phyloP scores from a whole-genome alignment of 1,140 invertebrate species.

The Heliconius nattereri region DNA sequence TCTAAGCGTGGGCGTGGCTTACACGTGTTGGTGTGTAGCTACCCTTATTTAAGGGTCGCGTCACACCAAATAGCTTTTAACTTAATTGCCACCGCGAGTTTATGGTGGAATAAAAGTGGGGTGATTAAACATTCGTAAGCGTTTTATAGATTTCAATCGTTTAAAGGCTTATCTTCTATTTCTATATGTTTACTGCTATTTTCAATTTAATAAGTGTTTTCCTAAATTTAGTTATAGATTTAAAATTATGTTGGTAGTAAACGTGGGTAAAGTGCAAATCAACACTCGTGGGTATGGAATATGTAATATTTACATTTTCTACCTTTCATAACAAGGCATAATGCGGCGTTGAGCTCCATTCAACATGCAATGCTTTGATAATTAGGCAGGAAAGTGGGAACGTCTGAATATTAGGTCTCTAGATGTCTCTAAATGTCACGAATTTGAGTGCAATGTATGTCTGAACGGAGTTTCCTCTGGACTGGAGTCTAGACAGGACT shows the following conservation, averaged over 20 bases:
- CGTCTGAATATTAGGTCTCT: not conserved
- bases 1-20: constrained; percentile 28
- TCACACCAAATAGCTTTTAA: constrained; percentile 73
- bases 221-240: not conserved
- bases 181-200: not conserved
- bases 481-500: too few species aligned
- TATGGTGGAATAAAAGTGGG: constrained; percentile 58
- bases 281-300: too few species aligned
- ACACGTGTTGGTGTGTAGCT: constrained; percentile 39
- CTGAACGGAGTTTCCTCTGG: too few species aligned
- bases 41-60: constrained; percentile 68
- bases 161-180: constrained; percentile 13
- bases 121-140: constrained; percentile 51
- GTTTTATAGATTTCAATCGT: constrained; percentile 22
- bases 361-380: not conserved
- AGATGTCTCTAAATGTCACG: not conserved
- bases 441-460: too few species aligned
- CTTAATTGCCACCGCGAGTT: constrained; percentile 72
- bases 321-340: not conserved
- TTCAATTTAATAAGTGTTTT: constrained; percentile 2
- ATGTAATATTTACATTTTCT: too few species aligned
- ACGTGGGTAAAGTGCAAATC: too few species aligned
- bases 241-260: too few species aligned
- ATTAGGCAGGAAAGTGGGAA: not conserved
- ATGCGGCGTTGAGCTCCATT: not conserved